A percentile compares a stretch with the other conserved stretches of the same genome.
These are phyloP conservation scores for Gavialis gangeticus DNA, from an alignment of 2,113 vertebrate genomes.

Conservation along the genomic window DNA sequence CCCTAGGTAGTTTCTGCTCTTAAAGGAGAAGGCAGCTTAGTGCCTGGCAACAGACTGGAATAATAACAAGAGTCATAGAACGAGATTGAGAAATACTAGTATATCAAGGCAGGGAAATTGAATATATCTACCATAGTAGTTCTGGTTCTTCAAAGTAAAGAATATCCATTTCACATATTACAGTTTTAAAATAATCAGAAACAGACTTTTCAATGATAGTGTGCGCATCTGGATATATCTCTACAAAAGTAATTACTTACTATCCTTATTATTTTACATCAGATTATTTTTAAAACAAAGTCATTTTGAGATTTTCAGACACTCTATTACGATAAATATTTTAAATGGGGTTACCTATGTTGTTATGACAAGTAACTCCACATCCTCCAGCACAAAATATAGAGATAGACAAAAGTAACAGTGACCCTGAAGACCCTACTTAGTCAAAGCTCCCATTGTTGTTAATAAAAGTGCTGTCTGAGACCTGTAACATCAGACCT, in stretches of 20 bases:
- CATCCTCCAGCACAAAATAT: background rate
- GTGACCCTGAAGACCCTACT: background rate
- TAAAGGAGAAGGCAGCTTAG: too few species aligned
- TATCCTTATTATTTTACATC: background rate
- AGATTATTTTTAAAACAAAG: background rate
- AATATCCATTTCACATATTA: background rate
- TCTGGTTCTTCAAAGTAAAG: background rate
- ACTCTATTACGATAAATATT: background rate
- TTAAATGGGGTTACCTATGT: background rate
- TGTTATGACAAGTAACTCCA: background rate
- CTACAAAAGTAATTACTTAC: rapidly evolving
- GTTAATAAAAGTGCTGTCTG: background rate
- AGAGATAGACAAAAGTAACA: background rate
- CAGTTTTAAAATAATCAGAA: background rate
- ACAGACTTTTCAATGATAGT: background rate
- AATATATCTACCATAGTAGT: background rate
- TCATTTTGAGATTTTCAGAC: background rate
- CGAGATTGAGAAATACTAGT: background rate
- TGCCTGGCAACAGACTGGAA: background rate
- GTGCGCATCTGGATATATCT: background rate
- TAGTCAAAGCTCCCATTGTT: background rate
- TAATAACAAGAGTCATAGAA: background rate
- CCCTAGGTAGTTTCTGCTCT: too few species aligned
- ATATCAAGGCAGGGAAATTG: background rate
- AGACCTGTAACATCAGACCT: background rate